Conservation (phyloP, 2,113 vertebrate species). For the Laterallus jamaicensis region DNA sequence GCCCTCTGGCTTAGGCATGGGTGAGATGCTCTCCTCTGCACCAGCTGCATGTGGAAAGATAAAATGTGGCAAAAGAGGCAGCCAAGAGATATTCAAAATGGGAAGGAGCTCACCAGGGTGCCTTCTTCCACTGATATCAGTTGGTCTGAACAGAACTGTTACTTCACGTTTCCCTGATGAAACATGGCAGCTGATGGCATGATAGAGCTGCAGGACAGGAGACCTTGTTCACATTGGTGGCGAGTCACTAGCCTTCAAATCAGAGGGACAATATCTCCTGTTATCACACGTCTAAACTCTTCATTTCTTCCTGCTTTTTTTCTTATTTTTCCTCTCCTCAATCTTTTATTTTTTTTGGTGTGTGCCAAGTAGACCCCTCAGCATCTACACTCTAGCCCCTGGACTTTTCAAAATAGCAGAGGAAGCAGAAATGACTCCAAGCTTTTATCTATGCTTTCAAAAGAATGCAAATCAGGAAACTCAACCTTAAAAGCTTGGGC, state of each 20-base stretch:
- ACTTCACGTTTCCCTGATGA: neutral
- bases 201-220: neutral
- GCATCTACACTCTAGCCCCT: neutral
- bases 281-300: neutral
- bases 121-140: neutral
- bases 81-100: neutral
- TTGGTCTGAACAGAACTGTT: neutral
- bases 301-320: neutral
- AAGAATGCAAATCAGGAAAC: constrained; percentile 64
- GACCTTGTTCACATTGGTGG: neutral
- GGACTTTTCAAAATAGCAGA: constrained; percentile 39
- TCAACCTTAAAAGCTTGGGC: constrained; percentile 33
- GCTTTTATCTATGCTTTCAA: constrained; percentile 62
- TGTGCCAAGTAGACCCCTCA: constrained; percentile 1
- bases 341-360: neutral
- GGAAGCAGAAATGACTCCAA: constrained; percentile 40
- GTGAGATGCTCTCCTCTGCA: neutral
- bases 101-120: neutral
- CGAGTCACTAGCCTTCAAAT: neutral
- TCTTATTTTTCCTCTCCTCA: neutral
- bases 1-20: accelerated
- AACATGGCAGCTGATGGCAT: neutral
- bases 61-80: neutral
- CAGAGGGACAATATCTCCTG: neutral
- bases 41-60: accelerated